Base-by-base conservation (phyloP, 2,888 invertebrate species). In the Agrilus mali region DNA sequence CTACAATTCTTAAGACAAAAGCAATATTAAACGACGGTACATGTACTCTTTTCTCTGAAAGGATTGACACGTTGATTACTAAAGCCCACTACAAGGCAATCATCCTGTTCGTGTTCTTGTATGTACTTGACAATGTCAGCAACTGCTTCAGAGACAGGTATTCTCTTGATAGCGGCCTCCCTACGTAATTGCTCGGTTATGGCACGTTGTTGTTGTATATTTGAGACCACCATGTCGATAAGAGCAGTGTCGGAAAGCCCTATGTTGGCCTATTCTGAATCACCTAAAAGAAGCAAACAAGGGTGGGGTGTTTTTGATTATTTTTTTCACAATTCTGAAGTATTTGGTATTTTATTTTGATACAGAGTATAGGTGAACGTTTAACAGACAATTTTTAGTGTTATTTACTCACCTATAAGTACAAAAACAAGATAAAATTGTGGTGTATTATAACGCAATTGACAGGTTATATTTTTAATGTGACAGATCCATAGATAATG, bases 21-120 rank as follows among this genome's bases (percentile, higher is more conserved):
- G 33, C 39, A 35, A 22, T 43, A 38, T 81, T 86, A 92, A 53
- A 92, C 74, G 56, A 92, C 72, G 56, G 77, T 77, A 71, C 93
- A 93, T 47, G 87, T 83, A 63, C 85, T 88, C 71, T 93, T 93
- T 69, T 93, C 93, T 52, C 92, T 81, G 74, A 92, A 95, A 22
- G 95, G 95, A 70, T 95, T 95, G 13, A 90, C 87, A 65, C 92
- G 89, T 65, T 93, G 93, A 54, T 86, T 89, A 50, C 89, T 85
- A 67, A 95, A 95, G 32, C 95, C 95, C 51, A 88, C 87, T 50
- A 95, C 75, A 38, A 95, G 77, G 59, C 86, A 93, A 69, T 95
- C 95, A 60, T 94, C 93, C 56, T 87, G 85, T 60, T 90, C 86
- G 60, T 94, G 92, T 57, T 93, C 92, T 36, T 80, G 77, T 51